Evolutionary conservation across 2,888 invertebrate species (phyloP).

Genomic region (Eupithecia vulgata): DNA sequence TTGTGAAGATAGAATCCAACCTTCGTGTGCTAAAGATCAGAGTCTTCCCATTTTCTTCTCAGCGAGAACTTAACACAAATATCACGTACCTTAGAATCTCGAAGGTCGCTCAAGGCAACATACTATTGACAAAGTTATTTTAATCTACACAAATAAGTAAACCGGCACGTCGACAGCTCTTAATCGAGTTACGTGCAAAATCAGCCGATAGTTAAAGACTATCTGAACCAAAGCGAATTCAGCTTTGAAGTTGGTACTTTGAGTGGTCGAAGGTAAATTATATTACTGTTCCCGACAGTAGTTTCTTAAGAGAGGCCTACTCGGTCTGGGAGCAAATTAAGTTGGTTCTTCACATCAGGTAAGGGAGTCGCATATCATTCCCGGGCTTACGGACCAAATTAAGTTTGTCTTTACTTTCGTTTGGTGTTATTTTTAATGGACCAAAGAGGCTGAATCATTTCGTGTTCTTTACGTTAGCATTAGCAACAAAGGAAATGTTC

Average conservation of each 20-base stretch:
- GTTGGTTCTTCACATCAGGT: conserved; percentile 46
- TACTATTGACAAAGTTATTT: conserved; percentile 29
- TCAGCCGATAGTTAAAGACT: conserved; percentile 36
- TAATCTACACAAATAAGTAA: conserved; percentile 23
- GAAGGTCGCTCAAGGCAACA: conserved; percentile 14
- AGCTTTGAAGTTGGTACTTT: conserved; percentile 44
- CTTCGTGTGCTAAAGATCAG: background rate
- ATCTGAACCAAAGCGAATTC: conserved; percentile 54
- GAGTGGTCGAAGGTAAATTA: conserved; percentile 53
- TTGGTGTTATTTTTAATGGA: background rate
- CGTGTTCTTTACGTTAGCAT: background rate
- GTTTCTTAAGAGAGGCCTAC: conserved; percentile 45
- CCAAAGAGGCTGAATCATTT: background rate
- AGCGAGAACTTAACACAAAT: background rate
- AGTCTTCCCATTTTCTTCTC: background rate
- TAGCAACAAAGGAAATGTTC: too few species aligned
- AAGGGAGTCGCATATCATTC: background rate
- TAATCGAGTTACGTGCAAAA: conserved; percentile 43
- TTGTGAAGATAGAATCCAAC: background rate
- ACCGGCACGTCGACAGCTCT: conserved; percentile 22
- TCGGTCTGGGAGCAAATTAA: conserved; percentile 45
- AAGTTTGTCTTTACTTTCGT: background rate
- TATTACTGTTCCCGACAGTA: conserved; percentile 52
- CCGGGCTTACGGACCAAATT: background rate
- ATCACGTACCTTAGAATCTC: conserved; percentile 11